These are phyloP conservation scores for Neodiprion fabricii DNA, from an alignment of 1,140 invertebrate genomes.

Conservation along the genomic window DNA sequence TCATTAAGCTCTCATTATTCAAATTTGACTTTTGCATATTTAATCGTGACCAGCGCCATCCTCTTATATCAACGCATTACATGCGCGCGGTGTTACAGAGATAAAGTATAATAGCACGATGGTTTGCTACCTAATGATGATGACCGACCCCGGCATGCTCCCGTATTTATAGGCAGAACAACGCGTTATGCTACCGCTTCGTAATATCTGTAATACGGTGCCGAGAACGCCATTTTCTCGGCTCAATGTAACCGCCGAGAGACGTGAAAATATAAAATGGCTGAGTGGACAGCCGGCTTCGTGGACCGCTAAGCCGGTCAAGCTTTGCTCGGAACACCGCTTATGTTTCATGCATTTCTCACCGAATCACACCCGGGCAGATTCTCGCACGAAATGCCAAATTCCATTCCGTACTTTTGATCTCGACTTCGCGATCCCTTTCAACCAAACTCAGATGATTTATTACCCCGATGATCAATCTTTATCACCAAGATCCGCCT, in stretches of 20 bases:
- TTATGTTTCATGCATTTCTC: conserved; percentile 3
- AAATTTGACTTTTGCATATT: conserved; percentile 60
- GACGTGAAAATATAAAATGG: conserved; percentile 7
- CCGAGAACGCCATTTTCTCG: conserved; percentile 55
- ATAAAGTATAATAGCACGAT: conserved; percentile 62
- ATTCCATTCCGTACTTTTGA: background rate
- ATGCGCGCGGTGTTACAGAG: conserved; percentile 46
- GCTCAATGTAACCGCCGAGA: conserved; percentile 25
- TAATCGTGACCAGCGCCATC: conserved; percentile 42
- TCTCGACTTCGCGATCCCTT: too few relatives aligned
- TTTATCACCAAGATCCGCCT: background rate
- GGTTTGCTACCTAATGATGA: conserved; percentile 62
- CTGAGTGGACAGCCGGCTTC: conserved; percentile 4
- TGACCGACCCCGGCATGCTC: conserved; percentile 58
- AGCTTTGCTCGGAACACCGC: background rate
- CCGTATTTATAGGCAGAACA: conserved; percentile 39
- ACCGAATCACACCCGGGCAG: background rate
- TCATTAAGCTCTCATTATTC: conserved; percentile 62
- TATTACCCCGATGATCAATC: background rate
- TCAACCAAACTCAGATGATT: background rate
- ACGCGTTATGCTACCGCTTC: conserved; percentile 34
- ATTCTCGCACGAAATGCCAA: background rate
- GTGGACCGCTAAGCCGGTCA: background rate
- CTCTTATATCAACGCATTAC: conserved; percentile 23
- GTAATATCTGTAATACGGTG: conserved; percentile 57